Conservation (phyloP, 1,140 invertebrate species). For the Grapholita molesta region DNA sequence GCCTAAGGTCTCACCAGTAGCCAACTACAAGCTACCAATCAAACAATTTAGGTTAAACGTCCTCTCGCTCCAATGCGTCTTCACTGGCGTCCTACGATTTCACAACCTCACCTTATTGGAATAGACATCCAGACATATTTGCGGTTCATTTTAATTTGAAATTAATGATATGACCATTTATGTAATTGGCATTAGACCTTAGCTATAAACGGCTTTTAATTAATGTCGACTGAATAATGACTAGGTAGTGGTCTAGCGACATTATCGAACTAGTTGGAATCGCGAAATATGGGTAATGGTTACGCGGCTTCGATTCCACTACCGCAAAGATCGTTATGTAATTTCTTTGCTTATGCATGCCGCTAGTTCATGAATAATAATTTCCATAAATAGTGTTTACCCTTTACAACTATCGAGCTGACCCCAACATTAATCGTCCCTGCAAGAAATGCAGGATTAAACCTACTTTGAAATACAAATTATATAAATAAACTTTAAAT, state of each 20-base stretch:
- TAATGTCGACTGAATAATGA: background rate
- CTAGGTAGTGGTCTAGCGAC: background rate
- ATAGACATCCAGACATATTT: background rate
- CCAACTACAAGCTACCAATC: slow-evolving; percentile 51
- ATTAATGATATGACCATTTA: background rate
- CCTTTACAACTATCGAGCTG: background rate
- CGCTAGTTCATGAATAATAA: slow-evolving; percentile 6
- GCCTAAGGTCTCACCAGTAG: slow-evolving; percentile 30
- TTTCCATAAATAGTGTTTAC: background rate
- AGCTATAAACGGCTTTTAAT: background rate
- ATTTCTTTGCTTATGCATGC: background rate
- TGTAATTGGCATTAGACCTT: background rate
- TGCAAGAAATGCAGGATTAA: background rate
- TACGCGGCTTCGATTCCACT: background rate
- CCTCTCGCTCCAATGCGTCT: slow-evolving; percentile 26
- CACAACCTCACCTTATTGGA: slow-evolving; percentile 9
- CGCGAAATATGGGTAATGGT: slow-evolving; percentile 5
- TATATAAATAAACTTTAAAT: background rate
- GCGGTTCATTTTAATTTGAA: slow-evolving; percentile 9
- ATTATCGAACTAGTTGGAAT: slow-evolving; percentile 7
- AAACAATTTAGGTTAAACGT: slow-evolving; percentile 63
- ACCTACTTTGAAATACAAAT: too few species aligned
- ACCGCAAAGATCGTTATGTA: background rate
- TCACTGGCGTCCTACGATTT: slow-evolving; percentile 15
- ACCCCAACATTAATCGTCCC: background rate